These are phyloP conservation scores for Ursus arctos DNA, from an alignment of 2,113 vertebrate genomes.

Conservation along the genomic window DNA sequence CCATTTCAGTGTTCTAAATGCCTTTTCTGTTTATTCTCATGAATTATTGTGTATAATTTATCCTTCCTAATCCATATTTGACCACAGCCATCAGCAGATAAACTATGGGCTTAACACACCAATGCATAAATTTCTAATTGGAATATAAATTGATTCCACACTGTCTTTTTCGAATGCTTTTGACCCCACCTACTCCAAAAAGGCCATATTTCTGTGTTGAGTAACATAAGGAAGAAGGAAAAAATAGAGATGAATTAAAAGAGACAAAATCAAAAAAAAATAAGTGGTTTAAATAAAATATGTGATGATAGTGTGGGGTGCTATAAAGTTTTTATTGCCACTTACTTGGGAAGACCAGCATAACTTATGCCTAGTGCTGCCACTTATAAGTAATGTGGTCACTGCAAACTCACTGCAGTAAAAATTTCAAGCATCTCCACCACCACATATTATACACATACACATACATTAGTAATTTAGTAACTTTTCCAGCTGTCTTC, in stretches of 20 bases:
- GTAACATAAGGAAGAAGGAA: background rate
- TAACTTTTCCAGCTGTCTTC: constrained; percentile 58
- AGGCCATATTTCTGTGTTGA: constrained; percentile 3
- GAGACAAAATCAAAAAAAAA: constrained; percentile 72
- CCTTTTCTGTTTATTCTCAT: background rate
- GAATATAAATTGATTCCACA: constrained; percentile 58
- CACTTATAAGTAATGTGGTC: constrained; percentile 65
- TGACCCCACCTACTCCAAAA: background rate
- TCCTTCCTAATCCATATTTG: constrained; percentile 35
- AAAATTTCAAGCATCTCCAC: constrained; percentile 66
- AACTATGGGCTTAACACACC: background rate
- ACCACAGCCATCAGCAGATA: constrained; percentile 38
- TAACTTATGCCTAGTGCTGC: constrained; percentile 67
- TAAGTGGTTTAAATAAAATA: constrained; percentile 77
- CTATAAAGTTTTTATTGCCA: constrained; percentile 75
- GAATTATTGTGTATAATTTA: constrained; percentile 40
- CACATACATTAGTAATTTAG: constrained; percentile 66
- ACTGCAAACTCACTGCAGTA: constrained; percentile 58
- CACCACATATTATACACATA: constrained; percentile 51
- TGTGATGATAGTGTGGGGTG: constrained; percentile 21
- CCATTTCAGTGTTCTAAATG: background rate
- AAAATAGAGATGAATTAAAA: constrained; percentile 58
- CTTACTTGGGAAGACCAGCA: constrained; percentile 70
- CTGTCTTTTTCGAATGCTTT: background rate
- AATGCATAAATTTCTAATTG: constrained; percentile 48